These are phyloP conservation scores for Mus spicilegus DNA, from an alignment of 2,113 vertebrate genomes.

Conservation along the genomic window DNA sequence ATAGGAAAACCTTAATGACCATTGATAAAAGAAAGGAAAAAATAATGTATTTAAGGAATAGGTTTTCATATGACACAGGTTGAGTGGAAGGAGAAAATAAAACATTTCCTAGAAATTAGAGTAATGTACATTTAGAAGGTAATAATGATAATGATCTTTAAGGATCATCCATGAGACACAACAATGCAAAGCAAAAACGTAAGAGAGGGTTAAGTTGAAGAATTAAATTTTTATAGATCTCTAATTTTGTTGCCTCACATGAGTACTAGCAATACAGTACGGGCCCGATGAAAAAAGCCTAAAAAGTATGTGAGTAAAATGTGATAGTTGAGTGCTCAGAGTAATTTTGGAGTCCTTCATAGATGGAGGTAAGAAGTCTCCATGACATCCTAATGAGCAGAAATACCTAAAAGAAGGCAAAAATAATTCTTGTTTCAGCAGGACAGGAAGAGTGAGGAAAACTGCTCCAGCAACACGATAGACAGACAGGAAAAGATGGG, in stretches of 20 bases:
- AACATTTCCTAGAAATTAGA: background rate
- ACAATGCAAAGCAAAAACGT: background rate
- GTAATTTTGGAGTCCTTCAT: background rate
- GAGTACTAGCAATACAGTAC: background rate
- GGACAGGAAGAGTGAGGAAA: background rate
- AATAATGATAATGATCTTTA: background rate
- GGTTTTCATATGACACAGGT: background rate
- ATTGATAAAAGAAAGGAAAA: background rate
- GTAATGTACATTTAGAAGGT: background rate
- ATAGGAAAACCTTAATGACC: background rate
- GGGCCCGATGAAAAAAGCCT: background rate
- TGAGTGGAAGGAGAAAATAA: background rate
- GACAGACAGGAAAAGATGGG: background rate
- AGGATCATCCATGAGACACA: background rate
- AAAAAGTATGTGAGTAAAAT: background rate
- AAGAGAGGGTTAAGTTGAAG: background rate
- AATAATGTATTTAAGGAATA: background rate
- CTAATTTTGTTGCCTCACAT: background rate
- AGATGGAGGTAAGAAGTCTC: background rate
- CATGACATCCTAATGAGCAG: background rate
- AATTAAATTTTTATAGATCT: background rate
- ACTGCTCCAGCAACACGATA: background rate
- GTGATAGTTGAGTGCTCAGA: background rate
- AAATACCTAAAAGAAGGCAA: background rate
- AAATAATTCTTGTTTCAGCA: background rate